Base-by-base conservation (phyloP, 2,797 vertebrate species). In the Scolopax bukidnonensis region DNA sequence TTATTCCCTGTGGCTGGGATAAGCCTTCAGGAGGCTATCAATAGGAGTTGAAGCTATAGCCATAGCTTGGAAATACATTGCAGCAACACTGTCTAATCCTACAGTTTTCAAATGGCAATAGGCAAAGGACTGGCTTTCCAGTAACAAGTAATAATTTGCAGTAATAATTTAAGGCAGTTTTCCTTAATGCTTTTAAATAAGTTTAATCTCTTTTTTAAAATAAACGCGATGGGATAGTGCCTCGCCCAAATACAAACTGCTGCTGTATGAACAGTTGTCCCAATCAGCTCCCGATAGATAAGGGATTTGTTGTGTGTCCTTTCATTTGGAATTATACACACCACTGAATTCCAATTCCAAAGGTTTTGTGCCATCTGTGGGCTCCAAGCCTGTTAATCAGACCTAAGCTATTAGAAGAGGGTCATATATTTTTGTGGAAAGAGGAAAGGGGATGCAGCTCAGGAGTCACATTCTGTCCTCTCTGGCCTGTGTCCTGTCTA, bases 241-340 rank as follows among this genome's bases (percentile, higher is more conserved):
- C 74, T 88, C 85, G 68, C 43, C 75, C 47, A 32, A 95, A 74
- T 36, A 78, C 89, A 95, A 92, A 84, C 91, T 95, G 87, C 38
- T 94, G 71, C 50, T 38, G 5, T 64, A 41, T 6, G 70, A 92
- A 90, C 94, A 96, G 87, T 82, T 90, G 86, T 60, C 76, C 78
- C 94, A 87, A 21, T 93, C 73, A 41, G 81, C 76, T 96, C 92
- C 89, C 19, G 78, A 10, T 51, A 96, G 96, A 95, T 93, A 96
- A 97, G 78, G 88, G 93, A 94, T 95, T 93, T 97, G 83, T 63
- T 83, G 38, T 63, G 16, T 60, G 56, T 71, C 88, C 70, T 93
- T 96, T 93, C 84, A 32, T 93, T 84, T 92, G 86, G 91, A 91
- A 93, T 96, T 96, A 96, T 86, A 64, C 70, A 83, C 33, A 61